Percentiles rank a stretch among this genome's conserved stretches.
phyloP scores from a whole-genome alignment of 2,888 invertebrate species.

The Volucella bombylans region DNA sequence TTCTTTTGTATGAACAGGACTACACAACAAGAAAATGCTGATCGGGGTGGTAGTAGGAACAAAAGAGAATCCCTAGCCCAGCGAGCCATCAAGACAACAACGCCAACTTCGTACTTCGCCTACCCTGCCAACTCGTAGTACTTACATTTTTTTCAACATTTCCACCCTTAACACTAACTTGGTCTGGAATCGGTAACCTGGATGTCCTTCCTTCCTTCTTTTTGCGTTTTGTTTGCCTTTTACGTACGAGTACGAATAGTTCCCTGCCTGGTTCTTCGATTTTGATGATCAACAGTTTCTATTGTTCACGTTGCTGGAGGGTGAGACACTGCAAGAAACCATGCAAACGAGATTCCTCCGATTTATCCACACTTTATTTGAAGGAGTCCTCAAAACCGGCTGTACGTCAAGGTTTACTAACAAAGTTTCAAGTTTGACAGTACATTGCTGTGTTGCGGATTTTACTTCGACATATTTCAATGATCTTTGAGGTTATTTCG shows the following conservation, averaged over 20 bases:
- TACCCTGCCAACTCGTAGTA: slow-evolving; percentile 38
- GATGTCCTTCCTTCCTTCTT: slow-evolving; percentile 21
- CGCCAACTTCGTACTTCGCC: slow-evolving; percentile 66
- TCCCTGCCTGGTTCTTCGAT: slow-evolving; percentile 6
- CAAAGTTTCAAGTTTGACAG: slow-evolving; percentile 66
- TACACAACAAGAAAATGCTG: slow-evolving; percentile 45
- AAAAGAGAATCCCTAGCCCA: slow-evolving; percentile 26
- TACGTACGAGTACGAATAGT: background rate
- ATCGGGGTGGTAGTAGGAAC: slow-evolving; percentile 72
- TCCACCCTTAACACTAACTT: slow-evolving; percentile 50
- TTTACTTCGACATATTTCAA: slow-evolving; percentile 42
- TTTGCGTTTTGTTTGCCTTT: slow-evolving; percentile 22
- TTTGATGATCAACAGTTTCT: slow-evolving; percentile 58
- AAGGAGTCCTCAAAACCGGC: slow-evolving; percentile 68
- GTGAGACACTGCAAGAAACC: slow-evolving; percentile 59
- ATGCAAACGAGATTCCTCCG: slow-evolving; percentile 57
- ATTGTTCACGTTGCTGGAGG: slow-evolving; percentile 59
- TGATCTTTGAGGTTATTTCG: slow-evolving; percentile 53
- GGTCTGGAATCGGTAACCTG: background rate
- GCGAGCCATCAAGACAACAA: slow-evolving; percentile 47
- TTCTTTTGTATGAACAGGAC: background rate
- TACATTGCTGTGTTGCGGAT: slow-evolving; percentile 60
- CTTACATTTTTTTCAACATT: slow-evolving; percentile 35
- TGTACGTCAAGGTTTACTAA: slow-evolving; percentile 67
- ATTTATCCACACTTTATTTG: slow-evolving; percentile 51